These are phyloP conservation scores for Choristoneura rosaceana DNA, from an alignment of 2,888 invertebrate species.

Conservation along the genomic window DNA sequence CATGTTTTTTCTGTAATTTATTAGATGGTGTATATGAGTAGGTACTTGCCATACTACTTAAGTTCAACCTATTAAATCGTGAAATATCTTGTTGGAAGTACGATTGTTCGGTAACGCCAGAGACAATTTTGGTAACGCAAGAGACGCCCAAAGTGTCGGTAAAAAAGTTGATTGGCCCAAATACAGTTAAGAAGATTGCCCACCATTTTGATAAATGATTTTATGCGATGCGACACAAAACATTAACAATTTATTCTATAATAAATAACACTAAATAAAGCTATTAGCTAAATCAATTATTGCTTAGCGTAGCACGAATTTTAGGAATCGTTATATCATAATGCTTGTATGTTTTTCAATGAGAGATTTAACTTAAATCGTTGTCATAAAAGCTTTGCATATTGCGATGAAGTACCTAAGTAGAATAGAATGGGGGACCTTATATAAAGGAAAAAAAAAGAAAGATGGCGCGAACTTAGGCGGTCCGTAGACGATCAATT, in stretches of 20 bases:
- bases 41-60: too few species aligned
- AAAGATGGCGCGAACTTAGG: too few species aligned
- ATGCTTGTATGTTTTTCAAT: slow-evolving; percentile 1
- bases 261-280: slow-evolving; percentile 30
- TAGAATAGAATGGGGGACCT: neutral
- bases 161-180: too few species aligned
- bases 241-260: slow-evolving; percentile 21
- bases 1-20: too few species aligned
- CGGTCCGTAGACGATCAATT: too few species aligned
- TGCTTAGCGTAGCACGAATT: slow-evolving; percentile 35
- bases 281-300: slow-evolving; percentile 35
- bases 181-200: neutral
- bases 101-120: too few species aligned
- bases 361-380: neutral
- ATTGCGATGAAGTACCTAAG: neutral
- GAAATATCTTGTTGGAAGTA: too few species aligned
- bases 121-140: too few species aligned
- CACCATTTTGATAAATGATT: neutral
- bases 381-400: slow-evolving; percentile 1
- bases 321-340: slow-evolving; percentile 21
- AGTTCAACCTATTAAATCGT: too few species aligned
- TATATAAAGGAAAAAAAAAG: neutral
- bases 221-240: slow-evolving; percentile 1
- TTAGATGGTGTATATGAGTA: too few species aligned
- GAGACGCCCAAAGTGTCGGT: too few species aligned